Conservation (phyloP, 2,113 vertebrate genomes). For the Hystrix cristata region DNA sequence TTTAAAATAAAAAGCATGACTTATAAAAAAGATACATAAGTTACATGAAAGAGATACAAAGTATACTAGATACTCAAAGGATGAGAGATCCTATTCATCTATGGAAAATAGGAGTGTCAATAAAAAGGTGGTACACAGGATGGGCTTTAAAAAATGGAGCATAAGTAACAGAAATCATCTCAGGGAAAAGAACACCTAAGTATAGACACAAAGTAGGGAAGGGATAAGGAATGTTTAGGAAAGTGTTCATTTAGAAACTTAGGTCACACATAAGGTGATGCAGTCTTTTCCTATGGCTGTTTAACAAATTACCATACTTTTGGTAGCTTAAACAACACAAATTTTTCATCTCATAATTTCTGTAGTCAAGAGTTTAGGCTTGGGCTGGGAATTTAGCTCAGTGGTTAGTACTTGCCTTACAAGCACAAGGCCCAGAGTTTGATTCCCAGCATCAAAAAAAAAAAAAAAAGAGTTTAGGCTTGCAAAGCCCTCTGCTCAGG, state of each 20-base stretch:
- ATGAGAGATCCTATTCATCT: neutral
- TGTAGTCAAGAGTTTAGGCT: neutral
- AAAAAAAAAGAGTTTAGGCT: neutral
- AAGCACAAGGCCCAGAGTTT: no score
- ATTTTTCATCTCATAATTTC: slow-evolving; percentile 25
- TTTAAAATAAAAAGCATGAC: slow-evolving; percentile 58
- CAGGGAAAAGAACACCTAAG: neutral
- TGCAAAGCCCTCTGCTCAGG: neutral
- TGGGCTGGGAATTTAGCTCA: no score
- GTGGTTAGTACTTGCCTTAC: no score
- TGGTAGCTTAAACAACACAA: neutral
- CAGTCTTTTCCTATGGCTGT: neutral
- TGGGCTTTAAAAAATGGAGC: neutral
- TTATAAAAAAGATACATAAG: neutral
- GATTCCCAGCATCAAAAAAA: no score
- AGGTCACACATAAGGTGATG: neutral
- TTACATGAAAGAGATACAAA: slow-evolving; percentile 48
- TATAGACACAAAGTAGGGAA: neutral
- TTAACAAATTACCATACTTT: neutral
- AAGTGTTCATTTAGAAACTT: neutral
- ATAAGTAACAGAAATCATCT: neutral
- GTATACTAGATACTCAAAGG: neutral
- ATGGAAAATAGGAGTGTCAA: neutral
- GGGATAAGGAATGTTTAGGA: neutral
- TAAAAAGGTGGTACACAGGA: neutral